phyloP scores from a whole-genome alignment of 37 sponge, comb jelly and placozoan species.

The Bolinopsis microptera region DNA sequence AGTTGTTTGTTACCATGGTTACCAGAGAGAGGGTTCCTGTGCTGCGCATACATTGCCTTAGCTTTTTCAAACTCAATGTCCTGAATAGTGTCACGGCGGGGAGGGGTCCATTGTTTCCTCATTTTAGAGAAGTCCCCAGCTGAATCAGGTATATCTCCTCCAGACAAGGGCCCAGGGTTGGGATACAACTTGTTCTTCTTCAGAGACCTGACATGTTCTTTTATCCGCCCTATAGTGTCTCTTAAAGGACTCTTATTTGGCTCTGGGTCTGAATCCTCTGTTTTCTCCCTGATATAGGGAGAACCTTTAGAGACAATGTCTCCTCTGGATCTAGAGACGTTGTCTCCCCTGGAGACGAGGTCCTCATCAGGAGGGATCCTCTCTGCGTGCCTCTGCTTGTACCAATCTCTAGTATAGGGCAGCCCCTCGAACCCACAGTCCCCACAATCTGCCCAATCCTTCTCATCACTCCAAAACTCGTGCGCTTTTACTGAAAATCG shows the following conservation, averaged over 20 bases:
- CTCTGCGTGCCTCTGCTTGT: background rate
- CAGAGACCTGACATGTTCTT: constrained; percentile 7
- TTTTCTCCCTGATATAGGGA: background rate
- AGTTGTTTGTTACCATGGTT: background rate
- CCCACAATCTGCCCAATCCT: constrained; percentile 19
- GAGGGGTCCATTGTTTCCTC: background rate
- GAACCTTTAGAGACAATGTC: background rate
- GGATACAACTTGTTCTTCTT: constrained; percentile 3
- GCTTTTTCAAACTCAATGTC: constrained; percentile 30
- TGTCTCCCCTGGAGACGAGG: background rate
- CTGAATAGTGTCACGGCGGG: background rate
- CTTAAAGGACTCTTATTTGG: background rate
- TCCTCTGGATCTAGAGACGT: background rate
- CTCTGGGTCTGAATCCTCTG: background rate
- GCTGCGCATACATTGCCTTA: background rate
- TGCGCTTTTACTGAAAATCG: constrained; percentile 19
- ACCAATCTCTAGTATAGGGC: constrained; percentile 9
- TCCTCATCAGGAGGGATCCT: background rate
- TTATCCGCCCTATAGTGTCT: constrained; percentile 4
- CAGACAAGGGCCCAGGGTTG: background rate
- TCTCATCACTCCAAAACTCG: constrained; percentile 7
- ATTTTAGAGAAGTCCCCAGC: background rate
- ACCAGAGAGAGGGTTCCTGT: constrained; percentile 14
- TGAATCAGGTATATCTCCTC: background rate
- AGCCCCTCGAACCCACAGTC: constrained; percentile 6